phyloP scores from a whole-genome alignment of 1,140 invertebrate genomes.

The Platyura marginata region DNA sequence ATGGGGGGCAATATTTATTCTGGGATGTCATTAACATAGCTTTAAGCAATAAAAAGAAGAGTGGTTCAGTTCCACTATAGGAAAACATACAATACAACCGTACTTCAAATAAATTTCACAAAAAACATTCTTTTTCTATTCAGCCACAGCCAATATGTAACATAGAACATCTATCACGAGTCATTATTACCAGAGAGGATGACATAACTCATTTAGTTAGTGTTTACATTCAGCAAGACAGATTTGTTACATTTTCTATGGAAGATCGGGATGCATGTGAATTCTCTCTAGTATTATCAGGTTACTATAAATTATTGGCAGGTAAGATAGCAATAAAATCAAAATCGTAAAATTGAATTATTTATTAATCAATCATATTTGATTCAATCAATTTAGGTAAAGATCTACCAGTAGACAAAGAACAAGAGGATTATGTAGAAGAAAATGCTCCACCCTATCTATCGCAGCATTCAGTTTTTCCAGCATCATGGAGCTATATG shows the following conservation, averaged over 20 bases:
- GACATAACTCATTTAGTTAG: slow-evolving; percentile 47
- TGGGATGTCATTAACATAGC: no score
- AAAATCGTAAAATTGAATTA: neutral
- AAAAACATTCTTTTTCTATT: slow-evolving; percentile 16
- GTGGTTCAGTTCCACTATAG: no score
- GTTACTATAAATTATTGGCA: slow-evolving; percentile 50
- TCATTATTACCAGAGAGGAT: slow-evolving; percentile 53
- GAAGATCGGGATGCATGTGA: slow-evolving; percentile 71
- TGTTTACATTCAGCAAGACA: slow-evolving; percentile 35
- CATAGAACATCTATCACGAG: slow-evolving; percentile 54
- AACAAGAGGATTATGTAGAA: slow-evolving; percentile 34
- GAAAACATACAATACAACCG: no score
- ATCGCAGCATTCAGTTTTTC: slow-evolving; percentile 56
- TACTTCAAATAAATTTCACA: no score
- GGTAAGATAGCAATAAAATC: slow-evolving; percentile 8
- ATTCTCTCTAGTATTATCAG: slow-evolving; percentile 59
- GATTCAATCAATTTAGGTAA: slow-evolving; percentile 18
- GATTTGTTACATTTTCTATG: slow-evolving; percentile 50
- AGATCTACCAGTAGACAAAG: slow-evolving; percentile 36
- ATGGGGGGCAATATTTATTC: no score
- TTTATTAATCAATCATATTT: neutral
- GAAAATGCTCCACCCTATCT: slow-evolving; percentile 63
- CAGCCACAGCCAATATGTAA: slow-evolving; percentile 61
- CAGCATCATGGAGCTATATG: slow-evolving; percentile 63
- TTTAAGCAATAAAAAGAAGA: no score